Evolutionary conservation across 2,797 vertebrate species (phyloP).

Genomic region (Garrulus glandarius): DNA sequence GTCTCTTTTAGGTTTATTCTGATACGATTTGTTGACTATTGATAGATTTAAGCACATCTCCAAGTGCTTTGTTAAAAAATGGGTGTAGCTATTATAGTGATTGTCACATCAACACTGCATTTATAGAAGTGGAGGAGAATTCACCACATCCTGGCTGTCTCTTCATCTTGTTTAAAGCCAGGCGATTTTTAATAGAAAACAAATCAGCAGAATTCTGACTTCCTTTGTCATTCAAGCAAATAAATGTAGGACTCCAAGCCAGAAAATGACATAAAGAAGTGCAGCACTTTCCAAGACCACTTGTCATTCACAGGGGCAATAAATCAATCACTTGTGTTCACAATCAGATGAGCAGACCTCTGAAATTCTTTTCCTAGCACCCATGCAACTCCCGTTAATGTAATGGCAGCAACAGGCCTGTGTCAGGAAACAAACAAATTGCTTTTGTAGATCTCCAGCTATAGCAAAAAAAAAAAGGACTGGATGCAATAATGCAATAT

Average conservation of each 20-base stretch:
- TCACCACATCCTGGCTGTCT: not conserved
- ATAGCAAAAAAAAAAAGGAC: not conserved
- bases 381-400: not conserved
- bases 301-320: not conserved
- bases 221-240: not conserved
- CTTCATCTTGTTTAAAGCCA: not conserved
- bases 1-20: not conserved
- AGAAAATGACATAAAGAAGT: not conserved
- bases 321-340: constrained; percentile 20
- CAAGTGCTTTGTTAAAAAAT: not conserved
- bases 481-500: not conserved
- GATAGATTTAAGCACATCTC: not conserved
- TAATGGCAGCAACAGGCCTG: not conserved
- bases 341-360: not conserved
- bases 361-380: not conserved
- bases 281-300: not conserved
- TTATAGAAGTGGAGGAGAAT: not conserved
- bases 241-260: not conserved
- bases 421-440: not conserved
- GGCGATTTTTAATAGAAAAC: constrained; percentile 15
- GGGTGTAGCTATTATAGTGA: not conserved
- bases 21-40: not conserved
- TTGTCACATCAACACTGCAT: not conserved
- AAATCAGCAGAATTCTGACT: constrained; percentile 7
- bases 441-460: not conserved